These are phyloP conservation scores for Ormyrus nitidulus DNA, from an alignment of 2,888 invertebrate genomes.

Conservation along the genomic window DNA sequence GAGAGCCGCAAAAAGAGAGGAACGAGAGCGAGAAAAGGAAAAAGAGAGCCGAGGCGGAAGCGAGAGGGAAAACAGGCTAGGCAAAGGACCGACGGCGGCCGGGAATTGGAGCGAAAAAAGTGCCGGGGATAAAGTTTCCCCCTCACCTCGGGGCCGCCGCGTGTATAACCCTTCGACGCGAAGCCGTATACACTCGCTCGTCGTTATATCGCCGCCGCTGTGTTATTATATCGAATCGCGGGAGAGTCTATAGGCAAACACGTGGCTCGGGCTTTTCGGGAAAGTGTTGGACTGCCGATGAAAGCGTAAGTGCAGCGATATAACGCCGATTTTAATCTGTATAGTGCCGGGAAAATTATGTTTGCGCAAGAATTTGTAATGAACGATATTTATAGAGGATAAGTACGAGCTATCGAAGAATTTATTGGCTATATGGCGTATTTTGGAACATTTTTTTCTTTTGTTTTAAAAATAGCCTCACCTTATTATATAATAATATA, in stretches of 20 bases:
- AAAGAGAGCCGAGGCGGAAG: conserved; percentile 23
- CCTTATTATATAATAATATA: no score
- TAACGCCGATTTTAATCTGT: no score
- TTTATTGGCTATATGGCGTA: not conserved
- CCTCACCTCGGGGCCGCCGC: conserved; percentile 8
- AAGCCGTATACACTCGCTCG: conserved; percentile 16
- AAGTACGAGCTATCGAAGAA: not conserved
- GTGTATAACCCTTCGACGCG: not conserved
- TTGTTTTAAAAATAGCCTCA: no score
- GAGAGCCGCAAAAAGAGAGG: not conserved
- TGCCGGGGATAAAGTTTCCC: conserved; percentile 55
- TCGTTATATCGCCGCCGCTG: not conserved
- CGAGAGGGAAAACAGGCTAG: conserved; percentile 3
- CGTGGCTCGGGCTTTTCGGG: not conserved
- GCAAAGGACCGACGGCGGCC: not conserved
- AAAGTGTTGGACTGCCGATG: no score
- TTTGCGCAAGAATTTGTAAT: no score
- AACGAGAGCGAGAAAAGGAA: not conserved
- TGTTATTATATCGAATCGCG: not conserved
- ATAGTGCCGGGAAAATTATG: no score
- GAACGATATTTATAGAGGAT: not conserved
- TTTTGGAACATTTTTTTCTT: no score
- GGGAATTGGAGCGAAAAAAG: conserved; percentile 52
- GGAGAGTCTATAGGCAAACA: not conserved
- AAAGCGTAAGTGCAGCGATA: not conserved